Base-by-base conservation (phyloP, 2,113 vertebrate genomes). In the Xiphorhynchus elegans region DNA sequence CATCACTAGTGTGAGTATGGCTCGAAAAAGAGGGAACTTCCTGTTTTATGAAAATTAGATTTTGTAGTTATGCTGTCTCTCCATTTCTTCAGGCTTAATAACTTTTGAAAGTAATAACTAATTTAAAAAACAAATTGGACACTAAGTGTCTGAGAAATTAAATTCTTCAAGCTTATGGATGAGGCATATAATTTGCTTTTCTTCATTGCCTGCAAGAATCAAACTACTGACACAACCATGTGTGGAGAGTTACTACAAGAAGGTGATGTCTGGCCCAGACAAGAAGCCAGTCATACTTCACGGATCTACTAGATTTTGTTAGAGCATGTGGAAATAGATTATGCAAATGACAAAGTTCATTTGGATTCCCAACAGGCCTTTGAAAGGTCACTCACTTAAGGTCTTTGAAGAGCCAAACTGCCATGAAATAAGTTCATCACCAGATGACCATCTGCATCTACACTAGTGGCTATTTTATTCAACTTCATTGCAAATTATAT, bases 61-160 rank as follows among this genome's bases (percentile, higher is more conserved):
- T 95, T 94, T 63, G 37, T 70, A 63, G 69, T 66, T 81, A 67
- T 20, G 29, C 24, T 62, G 42, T 50, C 73, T 73, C 63, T 93
- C 40, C 6, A 23, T 74, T 89, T 81, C 84, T 81, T 93, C 77
- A 78, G 60, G 81, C 19, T 40, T 81, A 69, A 56, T 56, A 74
- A 73, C n/a, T 78, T 84, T 33, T 74, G 84, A 93, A 94, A 77
- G 37, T 44, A 89, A 62, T 44, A 74, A 87, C 23, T 82, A 73
- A 68, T 68, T 92, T 56, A n/a, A 93, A 95, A 96, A 93, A 64
- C 31, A 81, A 93, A 87, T 44, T 24, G 13, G 21, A 69, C 44
- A 62, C 20, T 44, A 64, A 47, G 18, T 66, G 40, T 52, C 68
- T 73, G 15, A 87, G 68, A 81, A 94, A 91, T 69, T 81, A 77